A percentile compares a stretch with the other conserved stretches of the same genome.
Evolutionary conservation across 2,113 vertebrate genomes (phyloP).

Genomic region (Lepus timidus): DNA sequence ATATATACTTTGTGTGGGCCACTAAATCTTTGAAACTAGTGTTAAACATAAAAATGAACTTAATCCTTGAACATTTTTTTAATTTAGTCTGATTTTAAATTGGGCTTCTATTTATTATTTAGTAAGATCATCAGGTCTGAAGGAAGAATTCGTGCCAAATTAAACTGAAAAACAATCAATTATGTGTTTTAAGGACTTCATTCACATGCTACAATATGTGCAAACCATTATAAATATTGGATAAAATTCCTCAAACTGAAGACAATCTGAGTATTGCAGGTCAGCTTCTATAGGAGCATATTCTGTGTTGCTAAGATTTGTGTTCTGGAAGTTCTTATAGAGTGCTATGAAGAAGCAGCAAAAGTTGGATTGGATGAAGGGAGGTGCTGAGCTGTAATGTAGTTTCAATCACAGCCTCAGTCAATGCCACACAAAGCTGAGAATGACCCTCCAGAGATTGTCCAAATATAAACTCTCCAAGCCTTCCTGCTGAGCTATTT

Average conservation of each 20-base stretch:
- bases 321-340: not conserved
- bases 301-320: not conserved
- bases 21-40: slow-evolving; percentile 66
- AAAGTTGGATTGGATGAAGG: not conserved
- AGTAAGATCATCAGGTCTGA: slow-evolving; percentile 22
- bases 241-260: not conserved
- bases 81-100: not conserved
- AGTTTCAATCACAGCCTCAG: not conserved
- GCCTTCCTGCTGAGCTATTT: not conserved
- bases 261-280: not conserved
- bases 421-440: not conserved
- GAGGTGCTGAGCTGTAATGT: not conserved
- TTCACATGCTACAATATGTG: not conserved
- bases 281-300: not conserved
- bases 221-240: too few species aligned
- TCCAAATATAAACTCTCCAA: not conserved
- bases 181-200: not conserved
- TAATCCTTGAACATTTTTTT: slow-evolving; percentile 26
- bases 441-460: not conserved
- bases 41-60: not conserved
- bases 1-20: not conserved
- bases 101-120: not conserved
- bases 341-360: not conserved
- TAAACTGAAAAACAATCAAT: not conserved
- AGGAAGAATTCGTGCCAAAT: slow-evolving; percentile 39